These are phyloP conservation scores for Cephus spinipes DNA, from an alignment of 2,888 invertebrate species.

Conservation along the genomic window DNA sequence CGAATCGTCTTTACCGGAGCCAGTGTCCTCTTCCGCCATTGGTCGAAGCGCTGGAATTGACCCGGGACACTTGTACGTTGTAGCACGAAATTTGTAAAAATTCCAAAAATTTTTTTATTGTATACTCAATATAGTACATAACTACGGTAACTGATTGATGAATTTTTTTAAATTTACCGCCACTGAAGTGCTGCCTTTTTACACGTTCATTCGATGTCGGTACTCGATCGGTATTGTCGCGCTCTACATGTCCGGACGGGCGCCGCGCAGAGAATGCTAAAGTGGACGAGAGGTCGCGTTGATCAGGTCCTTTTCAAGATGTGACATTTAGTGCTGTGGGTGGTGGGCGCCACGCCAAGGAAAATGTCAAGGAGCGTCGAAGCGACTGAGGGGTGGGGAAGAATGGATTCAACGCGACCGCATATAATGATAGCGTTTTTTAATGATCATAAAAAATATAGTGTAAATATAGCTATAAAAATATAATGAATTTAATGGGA, in stretches of 20 bases:
- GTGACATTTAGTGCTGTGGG: constrained; percentile 57
- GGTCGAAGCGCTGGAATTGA: not conserved
- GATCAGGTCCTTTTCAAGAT: constrained; percentile 53
- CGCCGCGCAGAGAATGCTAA: not conserved
- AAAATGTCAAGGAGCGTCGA: constrained; percentile 45
- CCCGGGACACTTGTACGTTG: not conserved
- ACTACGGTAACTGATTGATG: not conserved
- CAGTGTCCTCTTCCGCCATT: not conserved
- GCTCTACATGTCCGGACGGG: not conserved
- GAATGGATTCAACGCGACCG: not conserved
- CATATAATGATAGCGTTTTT: not conserved
- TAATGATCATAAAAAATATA: not conserved
- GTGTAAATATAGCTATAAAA: not conserved
- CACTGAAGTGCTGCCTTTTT: constrained; percentile 25
- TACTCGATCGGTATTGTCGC: not conserved
- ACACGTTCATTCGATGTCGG: not conserved
- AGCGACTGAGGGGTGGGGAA: not conserved
- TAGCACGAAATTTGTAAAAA: constrained; percentile 1
- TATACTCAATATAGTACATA: not conserved
- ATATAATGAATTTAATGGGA: not conserved
- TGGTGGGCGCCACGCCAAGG: constrained; percentile 51
- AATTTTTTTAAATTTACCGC: constrained; percentile 29
- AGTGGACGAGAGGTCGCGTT: constrained; percentile 39
- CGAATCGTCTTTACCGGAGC: constrained; percentile 17
- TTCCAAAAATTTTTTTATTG: not conserved